Base-by-base conservation (phyloP, 2,113 vertebrate genomes). In the Neodon shergylaensis region DNA sequence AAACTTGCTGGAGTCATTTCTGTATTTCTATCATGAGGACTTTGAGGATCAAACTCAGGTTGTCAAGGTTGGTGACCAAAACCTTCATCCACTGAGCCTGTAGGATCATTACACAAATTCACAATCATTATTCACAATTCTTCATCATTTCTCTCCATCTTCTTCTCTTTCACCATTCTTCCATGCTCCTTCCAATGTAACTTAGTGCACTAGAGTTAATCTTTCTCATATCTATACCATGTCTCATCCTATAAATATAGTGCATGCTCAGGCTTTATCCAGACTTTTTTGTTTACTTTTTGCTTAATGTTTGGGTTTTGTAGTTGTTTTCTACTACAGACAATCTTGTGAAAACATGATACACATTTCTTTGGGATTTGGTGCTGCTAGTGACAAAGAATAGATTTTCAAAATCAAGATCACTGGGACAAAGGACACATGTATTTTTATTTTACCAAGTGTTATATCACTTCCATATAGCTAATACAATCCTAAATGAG, bases 361-460 rank as follows among this genome's bases (percentile, higher is more conserved):
- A n/a, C 68, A 66, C 28, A 49, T 1, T 11, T 21, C 8, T 86
- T 91, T 78, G 63, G 77, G 73, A 94, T 47, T 79, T 77, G 24
- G 28, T 88, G 12, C 8, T 89, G 10, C 82, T 63, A 68, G 47
- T 94, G 87, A 92, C 36, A 58, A 26, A 33, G 22, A n/a, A 58
- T 31, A 85, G 42, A 92, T 68, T 85, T 12, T 31, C 79, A 70
- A 42, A 96, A 47, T 36, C 31, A 93, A 94, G 5, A 84, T 36
- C 72, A 22, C 22, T 42, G 26, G 16, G 42, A 49, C 16, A 92
- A 58, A 83, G 36, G 14, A 26, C 13, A 63, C 5, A 68, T 73
- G 10, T 7, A 74, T 94, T 95, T 86, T 90, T 52, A 93, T 86
- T 93, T 92, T 33, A 92, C 12, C 24, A 70, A 49, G 52, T 91